Percentiles rank a stretch among this genome's conserved stretches.
These are phyloP conservation scores for Acanthis flammea DNA, from an alignment of 2,797 vertebrate genomes.

Conservation along the genomic window DNA sequence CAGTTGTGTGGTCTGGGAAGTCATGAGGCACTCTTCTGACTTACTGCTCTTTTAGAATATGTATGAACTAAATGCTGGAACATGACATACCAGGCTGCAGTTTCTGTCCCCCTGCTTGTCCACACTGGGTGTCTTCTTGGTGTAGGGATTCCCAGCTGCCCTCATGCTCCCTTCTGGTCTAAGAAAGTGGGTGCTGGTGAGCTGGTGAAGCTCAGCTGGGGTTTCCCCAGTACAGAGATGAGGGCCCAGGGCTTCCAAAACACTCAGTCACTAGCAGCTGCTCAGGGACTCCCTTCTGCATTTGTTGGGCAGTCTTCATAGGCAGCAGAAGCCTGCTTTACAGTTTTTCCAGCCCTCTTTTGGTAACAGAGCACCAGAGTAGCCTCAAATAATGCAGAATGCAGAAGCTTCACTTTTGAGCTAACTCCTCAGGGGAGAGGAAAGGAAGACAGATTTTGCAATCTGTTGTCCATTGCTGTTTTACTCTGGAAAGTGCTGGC, in stretches of 20 bases:
- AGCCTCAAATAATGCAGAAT: neutral
- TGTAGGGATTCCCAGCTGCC: neutral
- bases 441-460: neutral
- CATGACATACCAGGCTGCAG: neutral
- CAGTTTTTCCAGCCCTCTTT: neutral
- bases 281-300: neutral
- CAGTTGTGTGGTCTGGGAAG: neutral
- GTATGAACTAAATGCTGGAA: neutral
- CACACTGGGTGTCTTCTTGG: neutral
- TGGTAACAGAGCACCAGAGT: neutral
- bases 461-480: neutral
- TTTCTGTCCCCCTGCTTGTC: neutral
- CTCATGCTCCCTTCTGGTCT: neutral
- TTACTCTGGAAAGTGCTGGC: neutral
- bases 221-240: neutral
- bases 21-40: neutral
- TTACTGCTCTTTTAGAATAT: neutral
- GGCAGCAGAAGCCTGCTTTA: neutral
- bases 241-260: neutral
- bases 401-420: neutral
- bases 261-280: neutral
- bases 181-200: neutral
- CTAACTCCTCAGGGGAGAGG: neutral
- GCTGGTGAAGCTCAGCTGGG: neutral
- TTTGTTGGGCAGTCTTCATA: neutral